Conservation (phyloP, 2,113 vertebrate species). For the Myanophis thanlyinensis region DNA sequence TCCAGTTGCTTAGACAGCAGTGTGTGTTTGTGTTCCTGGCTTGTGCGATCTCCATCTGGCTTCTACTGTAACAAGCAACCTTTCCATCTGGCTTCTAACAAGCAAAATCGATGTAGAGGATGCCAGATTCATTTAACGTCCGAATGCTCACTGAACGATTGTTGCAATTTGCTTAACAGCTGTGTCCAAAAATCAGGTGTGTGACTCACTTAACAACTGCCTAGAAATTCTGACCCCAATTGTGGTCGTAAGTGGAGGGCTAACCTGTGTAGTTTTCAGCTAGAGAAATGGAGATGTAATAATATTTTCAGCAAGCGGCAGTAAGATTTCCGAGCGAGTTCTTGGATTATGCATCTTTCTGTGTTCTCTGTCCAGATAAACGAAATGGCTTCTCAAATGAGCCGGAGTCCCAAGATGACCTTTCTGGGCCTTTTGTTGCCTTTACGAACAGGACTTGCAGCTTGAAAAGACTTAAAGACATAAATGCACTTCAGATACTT, state of each 20-base stretch:
- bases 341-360: neutral
- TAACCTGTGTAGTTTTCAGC: neutral
- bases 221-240: no score
- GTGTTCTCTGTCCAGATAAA: neutral
- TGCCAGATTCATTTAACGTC: no score
- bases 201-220: no score
- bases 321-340: neutral
- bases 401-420: neutral
- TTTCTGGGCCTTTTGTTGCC: neutral
- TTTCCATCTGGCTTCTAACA: no score
- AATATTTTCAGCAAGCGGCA: neutral
- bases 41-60: neutral
- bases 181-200: no score
- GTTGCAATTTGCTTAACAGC: no score
- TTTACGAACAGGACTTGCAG: neutral
- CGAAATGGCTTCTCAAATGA: neutral
- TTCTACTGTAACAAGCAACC: no score
- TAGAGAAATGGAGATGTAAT: neutral
- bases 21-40: neutral
- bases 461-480: neutral
- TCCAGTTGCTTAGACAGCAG: no score
- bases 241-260: no score
- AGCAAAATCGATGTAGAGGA: no score
- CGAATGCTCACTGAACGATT: no score
- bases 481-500: neutral